phyloP scores from a whole-genome alignment of 2,113 vertebrate genomes.

The Apodemus speciosus region DNA sequence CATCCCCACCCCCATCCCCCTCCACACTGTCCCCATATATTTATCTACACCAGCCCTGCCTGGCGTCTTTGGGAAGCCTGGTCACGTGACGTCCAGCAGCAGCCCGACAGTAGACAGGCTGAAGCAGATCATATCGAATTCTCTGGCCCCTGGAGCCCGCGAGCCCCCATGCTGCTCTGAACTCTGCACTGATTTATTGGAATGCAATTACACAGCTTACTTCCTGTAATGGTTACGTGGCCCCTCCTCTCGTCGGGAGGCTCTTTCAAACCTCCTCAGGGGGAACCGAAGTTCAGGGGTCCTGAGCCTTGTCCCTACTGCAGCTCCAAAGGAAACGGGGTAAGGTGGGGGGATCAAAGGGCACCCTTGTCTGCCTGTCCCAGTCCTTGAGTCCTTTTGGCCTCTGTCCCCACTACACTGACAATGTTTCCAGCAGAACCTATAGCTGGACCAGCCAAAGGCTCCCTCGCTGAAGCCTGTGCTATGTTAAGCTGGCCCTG shows the following conservation, averaged over 20 bases:
- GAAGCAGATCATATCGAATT: constrained; percentile 82
- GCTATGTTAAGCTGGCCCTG: not conserved
- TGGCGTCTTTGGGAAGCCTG: constrained; percentile 73
- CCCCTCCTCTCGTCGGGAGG: not conserved
- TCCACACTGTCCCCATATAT: constrained; percentile 66
- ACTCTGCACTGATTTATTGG: constrained; percentile 76
- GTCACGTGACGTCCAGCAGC: constrained; percentile 75
- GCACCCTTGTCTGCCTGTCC: not conserved
- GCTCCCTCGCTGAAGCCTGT: not conserved
- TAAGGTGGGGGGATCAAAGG: too few relatives aligned
- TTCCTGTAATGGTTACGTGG: constrained; percentile 30
- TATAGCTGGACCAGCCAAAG: not conserved
- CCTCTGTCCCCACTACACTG: not conserved
- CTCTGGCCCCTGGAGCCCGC: constrained; percentile 63
- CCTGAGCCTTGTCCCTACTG: not conserved
- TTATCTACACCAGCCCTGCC: constrained; percentile 82
- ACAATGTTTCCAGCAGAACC: too few relatives aligned
- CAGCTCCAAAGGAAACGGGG: not conserved
- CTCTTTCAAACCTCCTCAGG: not conserved
- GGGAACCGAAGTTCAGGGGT: not conserved
- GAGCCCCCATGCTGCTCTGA: constrained; percentile 72
- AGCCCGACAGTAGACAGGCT: constrained; percentile 81
- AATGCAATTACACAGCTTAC: rapidly evolving
- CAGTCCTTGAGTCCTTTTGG: not conserved
- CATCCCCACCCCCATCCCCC: constrained; percentile 54